These are phyloP conservation scores for Zaprionus ornatus DNA, from an alignment of 1,140 invertebrate species.

Conservation along the genomic window DNA sequence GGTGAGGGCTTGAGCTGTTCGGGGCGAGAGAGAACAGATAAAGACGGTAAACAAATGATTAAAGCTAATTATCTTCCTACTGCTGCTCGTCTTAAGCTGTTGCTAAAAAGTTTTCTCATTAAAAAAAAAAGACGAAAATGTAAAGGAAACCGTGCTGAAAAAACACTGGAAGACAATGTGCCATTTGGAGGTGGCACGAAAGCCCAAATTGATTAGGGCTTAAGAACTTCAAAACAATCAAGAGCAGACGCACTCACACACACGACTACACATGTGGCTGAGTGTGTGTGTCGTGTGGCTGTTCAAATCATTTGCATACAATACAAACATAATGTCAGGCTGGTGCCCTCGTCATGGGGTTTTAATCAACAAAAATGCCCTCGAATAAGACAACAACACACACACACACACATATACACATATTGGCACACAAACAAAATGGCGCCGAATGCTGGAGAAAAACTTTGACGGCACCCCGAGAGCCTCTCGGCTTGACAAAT, in stretches of 20 bases:
- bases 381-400: slow-evolving; percentile 6
- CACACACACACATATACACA: not conserved
- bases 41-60: slow-evolving; percentile 64
- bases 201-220: slow-evolving; percentile 79
- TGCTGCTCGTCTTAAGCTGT: slow-evolving; percentile 46
- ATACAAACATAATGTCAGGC: slow-evolving; percentile 37
- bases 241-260: slow-evolving; percentile 43
- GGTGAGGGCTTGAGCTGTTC: slow-evolving; percentile 70
- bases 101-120: slow-evolving; percentile 75
- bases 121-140: slow-evolving; percentile 42
- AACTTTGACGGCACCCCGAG: slow-evolving; percentile 51
- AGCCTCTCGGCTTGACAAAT: slow-evolving; percentile 31
- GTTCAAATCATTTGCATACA: slow-evolving; percentile 72
- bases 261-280: slow-evolving; percentile 4
- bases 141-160: slow-evolving; percentile 19
- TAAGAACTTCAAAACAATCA: slow-evolving; percentile 79
- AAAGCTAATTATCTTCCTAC: slow-evolving; percentile 62
- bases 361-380: slow-evolving; percentile 77
- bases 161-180: slow-evolving; percentile 31
- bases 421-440: slow-evolving; percentile 52
- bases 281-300: slow-evolving; percentile 20
- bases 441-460: slow-evolving; percentile 33
- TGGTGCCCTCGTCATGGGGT: slow-evolving; percentile 24
- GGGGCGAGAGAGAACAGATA: slow-evolving; percentile 19
- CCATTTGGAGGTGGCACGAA: slow-evolving; percentile 44